A percentile compares a stretch with the other conserved stretches of the same genome.
Conservation (phyloP, 1,140 invertebrate genomes). For the Saccostrea glomerata region DNA sequence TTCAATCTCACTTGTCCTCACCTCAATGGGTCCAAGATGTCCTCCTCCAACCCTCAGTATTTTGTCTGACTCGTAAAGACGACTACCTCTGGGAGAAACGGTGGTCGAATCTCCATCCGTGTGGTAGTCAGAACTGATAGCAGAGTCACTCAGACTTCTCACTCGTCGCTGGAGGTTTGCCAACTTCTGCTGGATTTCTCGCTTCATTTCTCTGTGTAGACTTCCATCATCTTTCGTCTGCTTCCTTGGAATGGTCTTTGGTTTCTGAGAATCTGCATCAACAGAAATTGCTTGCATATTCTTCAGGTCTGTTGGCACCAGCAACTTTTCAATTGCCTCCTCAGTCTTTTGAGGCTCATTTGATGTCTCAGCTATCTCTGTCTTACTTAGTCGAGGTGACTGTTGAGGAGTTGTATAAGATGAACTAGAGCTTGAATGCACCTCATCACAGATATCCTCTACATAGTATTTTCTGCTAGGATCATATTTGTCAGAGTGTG, state of each 20-base stretch:
- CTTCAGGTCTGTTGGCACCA: neutral
- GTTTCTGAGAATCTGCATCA: conserved; percentile 55
- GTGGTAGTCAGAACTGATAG: conserved; percentile 75
- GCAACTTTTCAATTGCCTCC: neutral
- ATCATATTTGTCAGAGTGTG: conserved; percentile 24
- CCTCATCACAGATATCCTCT: conserved; percentile 22
- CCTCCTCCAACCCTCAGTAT: conserved; percentile 36
- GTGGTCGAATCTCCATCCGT: conserved; percentile 72
- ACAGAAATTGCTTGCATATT: conserved; percentile 61
- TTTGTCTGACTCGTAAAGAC: conserved; percentile 60
- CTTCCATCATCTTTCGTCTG: conserved; percentile 45
- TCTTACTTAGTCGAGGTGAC: conserved; percentile 60
- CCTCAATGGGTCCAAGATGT: conserved; percentile 25
- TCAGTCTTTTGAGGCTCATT: conserved; percentile 55
- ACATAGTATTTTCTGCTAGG: neutral
- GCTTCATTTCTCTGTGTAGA: conserved; percentile 59
- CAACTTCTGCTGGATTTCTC: conserved; percentile 66
- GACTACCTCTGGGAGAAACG: conserved; percentile 65
- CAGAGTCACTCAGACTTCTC: conserved; percentile 73
- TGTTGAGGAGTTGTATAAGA: conserved; percentile 70
- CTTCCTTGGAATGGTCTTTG: neutral
- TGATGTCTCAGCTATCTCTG: neutral
- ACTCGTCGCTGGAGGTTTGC: conserved; percentile 63
- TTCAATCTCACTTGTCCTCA: conserved; percentile 46
- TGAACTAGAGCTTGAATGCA: conserved; percentile 55